phyloP scores from a whole-genome alignment of 1,140 invertebrate species.

The Ganaspis sp. region DNA sequence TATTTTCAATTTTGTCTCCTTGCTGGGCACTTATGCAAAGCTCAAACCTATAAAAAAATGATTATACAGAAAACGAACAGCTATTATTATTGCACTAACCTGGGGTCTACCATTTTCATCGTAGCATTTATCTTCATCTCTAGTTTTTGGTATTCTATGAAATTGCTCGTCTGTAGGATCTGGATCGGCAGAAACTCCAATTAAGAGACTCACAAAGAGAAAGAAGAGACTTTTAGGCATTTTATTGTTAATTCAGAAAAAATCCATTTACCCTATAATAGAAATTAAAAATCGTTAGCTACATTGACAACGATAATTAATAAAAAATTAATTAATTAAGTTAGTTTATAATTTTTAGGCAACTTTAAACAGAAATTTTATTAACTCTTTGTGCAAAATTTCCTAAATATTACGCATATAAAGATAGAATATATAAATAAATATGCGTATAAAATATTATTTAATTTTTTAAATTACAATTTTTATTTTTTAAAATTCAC shows the following conservation, averaged over 20 bases:
- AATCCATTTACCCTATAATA: background rate
- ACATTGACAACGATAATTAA: too few species aligned
- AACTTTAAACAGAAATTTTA: too few species aligned
- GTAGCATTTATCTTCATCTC: constrained; percentile 71
- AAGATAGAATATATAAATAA: too few species aligned
- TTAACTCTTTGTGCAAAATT: too few species aligned
- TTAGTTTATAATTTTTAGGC: too few species aligned
- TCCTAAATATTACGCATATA: too few species aligned
- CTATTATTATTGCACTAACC: constrained; percentile 56
- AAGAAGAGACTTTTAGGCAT: constrained; percentile 47
- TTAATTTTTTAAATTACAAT: too few species aligned
- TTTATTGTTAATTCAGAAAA: constrained; percentile 36
- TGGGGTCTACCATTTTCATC: constrained; percentile 66
- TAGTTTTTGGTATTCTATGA: constrained; percentile 56
- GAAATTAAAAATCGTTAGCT: too few species aligned
- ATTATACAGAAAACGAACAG: background rate
- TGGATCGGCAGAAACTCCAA: constrained; percentile 59
- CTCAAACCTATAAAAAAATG: background rate
- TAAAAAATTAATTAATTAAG: too few species aligned
- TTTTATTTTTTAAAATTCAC: too few species aligned
- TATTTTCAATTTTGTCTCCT: too few species aligned
- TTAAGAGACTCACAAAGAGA: constrained; percentile 33
- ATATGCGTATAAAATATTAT: too few species aligned
- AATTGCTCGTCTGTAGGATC: constrained; percentile 66
- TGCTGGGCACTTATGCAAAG: background rate